Conservation (phyloP, 2,888 invertebrate genomes). For the Endomychus coccineus region DNA sequence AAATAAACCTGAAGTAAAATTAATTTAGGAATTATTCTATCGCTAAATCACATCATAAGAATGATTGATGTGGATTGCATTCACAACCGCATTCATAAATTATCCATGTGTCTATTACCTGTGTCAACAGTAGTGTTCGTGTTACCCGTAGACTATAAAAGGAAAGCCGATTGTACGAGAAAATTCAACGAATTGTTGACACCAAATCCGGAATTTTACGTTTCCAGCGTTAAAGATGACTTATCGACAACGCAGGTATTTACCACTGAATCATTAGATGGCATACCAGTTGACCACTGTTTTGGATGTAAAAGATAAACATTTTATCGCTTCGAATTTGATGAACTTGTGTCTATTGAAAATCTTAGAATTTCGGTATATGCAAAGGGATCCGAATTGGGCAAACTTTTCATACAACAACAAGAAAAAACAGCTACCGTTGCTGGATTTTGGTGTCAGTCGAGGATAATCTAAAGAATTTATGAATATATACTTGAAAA, state of each 20-base stretch:
- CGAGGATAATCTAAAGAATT: constrained; percentile 79
- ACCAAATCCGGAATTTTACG: constrained; percentile 74
- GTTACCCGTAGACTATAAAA: constrained; percentile 88
- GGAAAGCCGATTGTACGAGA: constrained; percentile 85
- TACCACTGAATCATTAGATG: constrained; percentile 87
- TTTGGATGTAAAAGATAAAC: constrained; percentile 62
- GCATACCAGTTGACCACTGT: constrained; percentile 86
- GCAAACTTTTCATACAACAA: constrained; percentile 95
- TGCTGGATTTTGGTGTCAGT: constrained; percentile 95
- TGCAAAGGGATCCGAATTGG: constrained; percentile 99
- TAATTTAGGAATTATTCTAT: too few species aligned
- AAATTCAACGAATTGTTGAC: constrained; percentile 65
- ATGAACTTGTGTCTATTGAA: constrained; percentile 80
- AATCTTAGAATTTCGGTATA: constrained; percentile 82
- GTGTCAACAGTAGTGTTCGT: too few species aligned
- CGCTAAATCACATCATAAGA: too few species aligned
- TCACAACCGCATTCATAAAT: too few species aligned
- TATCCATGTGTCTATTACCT: too few species aligned
- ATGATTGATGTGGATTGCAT: too few species aligned
- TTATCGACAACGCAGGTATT: constrained; percentile 74
- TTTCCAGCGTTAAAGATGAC: constrained; percentile 77
- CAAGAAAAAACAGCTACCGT: constrained; percentile 62
- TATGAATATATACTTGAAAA: constrained; percentile 85
- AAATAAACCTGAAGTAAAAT: too few species aligned
- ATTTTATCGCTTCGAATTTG: constrained; percentile 68